Evolutionary conservation across 1,140 invertebrate genomes (phyloP).

Genomic region (Radopholus similis): DNA sequence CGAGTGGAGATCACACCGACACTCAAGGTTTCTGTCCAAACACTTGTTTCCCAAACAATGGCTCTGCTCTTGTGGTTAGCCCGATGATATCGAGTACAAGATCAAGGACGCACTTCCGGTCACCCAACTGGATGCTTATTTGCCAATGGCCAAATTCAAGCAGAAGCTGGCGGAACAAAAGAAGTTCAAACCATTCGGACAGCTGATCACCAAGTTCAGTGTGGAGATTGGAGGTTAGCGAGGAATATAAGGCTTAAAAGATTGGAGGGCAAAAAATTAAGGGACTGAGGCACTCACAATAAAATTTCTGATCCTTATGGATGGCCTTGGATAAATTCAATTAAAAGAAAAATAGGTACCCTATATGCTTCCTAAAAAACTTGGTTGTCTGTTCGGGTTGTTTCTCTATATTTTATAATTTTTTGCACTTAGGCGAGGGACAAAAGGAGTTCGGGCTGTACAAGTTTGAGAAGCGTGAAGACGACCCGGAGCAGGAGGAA

Average conservation of each 20-base stretch:
- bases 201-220: conserved; percentile 32
- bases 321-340: background rate
- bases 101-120: conserved; percentile 29
- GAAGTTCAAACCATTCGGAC: conserved; percentile 31
- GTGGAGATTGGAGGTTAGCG: conserved; percentile 2
- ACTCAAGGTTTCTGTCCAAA: conserved; percentile 5
- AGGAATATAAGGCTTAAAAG: too few species aligned
- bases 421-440: conserved; percentile 4
- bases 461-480: conserved; percentile 52
- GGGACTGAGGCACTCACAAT: too few species aligned
- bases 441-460: conserved; percentile 31
- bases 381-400: too few species aligned
- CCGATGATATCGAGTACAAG: conserved; percentile 36
- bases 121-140: conserved; percentile 31
- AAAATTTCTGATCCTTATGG: too few species aligned
- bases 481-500: conserved; percentile 69
- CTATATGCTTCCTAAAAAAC: too few species aligned
- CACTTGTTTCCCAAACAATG: background rate
- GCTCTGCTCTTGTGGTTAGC: background rate
- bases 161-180: conserved; percentile 21
- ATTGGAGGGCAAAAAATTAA: too few species aligned
- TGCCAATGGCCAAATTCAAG: conserved; percentile 25
- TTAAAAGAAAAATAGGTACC: conserved; percentile 6
- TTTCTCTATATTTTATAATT: too few species aligned
- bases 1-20: background rate